Evolutionary conservation across 2,113 vertebrate genomes (phyloP).

Genomic region (Scytalopus superciliaris): DNA sequence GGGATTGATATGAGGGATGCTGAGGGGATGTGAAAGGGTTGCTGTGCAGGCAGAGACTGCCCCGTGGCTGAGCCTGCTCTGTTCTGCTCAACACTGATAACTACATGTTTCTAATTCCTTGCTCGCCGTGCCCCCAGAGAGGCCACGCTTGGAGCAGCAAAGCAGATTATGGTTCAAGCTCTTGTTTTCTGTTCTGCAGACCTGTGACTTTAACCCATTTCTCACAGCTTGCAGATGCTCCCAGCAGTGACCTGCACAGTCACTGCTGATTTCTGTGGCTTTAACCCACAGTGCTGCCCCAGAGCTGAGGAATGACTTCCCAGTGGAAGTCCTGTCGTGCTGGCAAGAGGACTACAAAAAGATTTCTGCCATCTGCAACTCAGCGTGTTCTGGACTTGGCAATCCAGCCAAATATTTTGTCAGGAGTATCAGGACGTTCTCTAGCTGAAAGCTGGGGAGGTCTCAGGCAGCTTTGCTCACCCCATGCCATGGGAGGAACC

Average conservation of each 20-base stretch:
- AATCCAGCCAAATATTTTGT: neutral
- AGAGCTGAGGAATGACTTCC: neutral
- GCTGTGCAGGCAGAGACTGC: neutral
- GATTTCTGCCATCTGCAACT: neutral
- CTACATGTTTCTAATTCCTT: conserved; percentile 34
- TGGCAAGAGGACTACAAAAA: neutral
- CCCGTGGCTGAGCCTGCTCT: neutral
- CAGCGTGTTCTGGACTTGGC: neutral
- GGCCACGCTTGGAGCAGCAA: conserved; percentile 49
- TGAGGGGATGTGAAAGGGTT: neutral
- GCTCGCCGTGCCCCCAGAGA: conserved; percentile 22
- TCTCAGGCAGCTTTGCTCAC: neutral
- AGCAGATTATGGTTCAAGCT: conserved; percentile 18
- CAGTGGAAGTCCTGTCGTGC: neutral
- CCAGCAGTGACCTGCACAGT: neutral
- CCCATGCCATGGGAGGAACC: neutral
- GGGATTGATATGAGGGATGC: neutral
- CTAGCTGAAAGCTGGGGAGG: neutral
- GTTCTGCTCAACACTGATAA: conserved; percentile 3
- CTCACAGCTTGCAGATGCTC: neutral
- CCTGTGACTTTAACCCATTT: conserved; percentile 40
- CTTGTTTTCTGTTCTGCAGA: conserved; percentile 24
- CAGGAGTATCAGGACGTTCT: neutral
- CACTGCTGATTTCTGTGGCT: neutral
- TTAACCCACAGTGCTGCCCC: neutral